Evolutionary conservation across 2,797 vertebrate genomes (phyloP).

Genomic region (Tadarida brasiliensis): DNA sequence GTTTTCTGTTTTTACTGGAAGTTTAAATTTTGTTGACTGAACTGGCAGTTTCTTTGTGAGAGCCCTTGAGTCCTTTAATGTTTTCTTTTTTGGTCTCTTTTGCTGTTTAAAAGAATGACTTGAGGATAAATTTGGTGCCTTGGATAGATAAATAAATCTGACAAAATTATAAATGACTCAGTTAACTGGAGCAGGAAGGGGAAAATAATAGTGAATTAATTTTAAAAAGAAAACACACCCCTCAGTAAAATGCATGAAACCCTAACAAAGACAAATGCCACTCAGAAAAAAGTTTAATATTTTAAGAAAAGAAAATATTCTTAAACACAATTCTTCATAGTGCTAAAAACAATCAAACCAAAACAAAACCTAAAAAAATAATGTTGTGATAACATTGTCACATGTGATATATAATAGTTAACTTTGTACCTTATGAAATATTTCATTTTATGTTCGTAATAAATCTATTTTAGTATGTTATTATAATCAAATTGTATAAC

Average conservation of each 20-base stretch:
- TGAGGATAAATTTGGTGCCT: constrained; percentile 86
- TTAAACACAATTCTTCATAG: background rate
- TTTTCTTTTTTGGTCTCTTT: constrained; percentile 83
- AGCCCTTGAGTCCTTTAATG: constrained; percentile 70
- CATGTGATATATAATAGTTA: background rate
- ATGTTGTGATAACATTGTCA: background rate
- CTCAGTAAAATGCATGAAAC: constrained; percentile 72
- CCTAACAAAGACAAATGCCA: constrained; percentile 74
- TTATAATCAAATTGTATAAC: background rate
- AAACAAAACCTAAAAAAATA: constrained; percentile 6
- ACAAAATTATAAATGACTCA: constrained; percentile 84
- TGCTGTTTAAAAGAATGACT: constrained; percentile 85
- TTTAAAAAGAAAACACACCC: constrained; percentile 61
- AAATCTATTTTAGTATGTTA: constrained; percentile 7
- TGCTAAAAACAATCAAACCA: background rate
- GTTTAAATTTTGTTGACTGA: constrained; percentile 84
- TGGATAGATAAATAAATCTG: constrained; percentile 88
- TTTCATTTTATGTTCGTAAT: constrained; percentile 19
- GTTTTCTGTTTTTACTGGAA: constrained; percentile 88
- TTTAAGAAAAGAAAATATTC: constrained; percentile 70
- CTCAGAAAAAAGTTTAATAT: constrained; percentile 59
- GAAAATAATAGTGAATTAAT: constrained; percentile 78
- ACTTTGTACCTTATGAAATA: background rate
- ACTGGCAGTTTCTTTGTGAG: constrained; percentile 77
- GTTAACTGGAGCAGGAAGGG: constrained; percentile 76